Evolutionary conservation across 2,113 vertebrate genomes (phyloP), one percentile per base, ranked within the genome.

Genomic region (Aptenodytes forsteri): DNA sequence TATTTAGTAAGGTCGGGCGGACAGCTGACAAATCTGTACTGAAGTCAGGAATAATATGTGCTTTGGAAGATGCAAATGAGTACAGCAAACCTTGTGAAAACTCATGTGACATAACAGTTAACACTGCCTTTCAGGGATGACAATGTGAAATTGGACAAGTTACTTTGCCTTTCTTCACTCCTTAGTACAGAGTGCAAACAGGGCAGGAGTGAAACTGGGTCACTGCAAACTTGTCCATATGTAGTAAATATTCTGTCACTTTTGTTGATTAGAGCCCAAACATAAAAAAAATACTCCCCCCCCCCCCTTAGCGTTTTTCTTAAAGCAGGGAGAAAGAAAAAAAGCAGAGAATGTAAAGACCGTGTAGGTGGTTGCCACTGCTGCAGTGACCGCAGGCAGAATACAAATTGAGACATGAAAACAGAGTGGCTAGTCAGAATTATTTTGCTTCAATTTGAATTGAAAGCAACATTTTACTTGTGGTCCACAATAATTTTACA

Each of bases 1-100:
- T 89, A 88, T 96, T 95, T 83, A 86, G 62, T 52, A 89, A 87
- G 69, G 80, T 95, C 36, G 6, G 64, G 76, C 0, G 2, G 75
- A 88, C 72, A 92, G 78, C 86, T 89, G 94, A 97, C 87, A 95
- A 90, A 93, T 85, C 87, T 94, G 58, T 83, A 95, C 87, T 86
- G 85, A 93, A 91, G 62, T 96, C 84, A 86, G 47, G 91, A 95
- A 44, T 96, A 96, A 93, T 80, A 86, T 87, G 87, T 69, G 52
- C 71, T 86, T 93, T 93, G 86, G 56, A 96, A 95, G 75, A 79
- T 94, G 89, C 46, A 94, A 93, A 96, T 82, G 83, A 96, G 65
- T 47, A 54, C 58, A 76, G 64, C 36, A 95, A 89, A 59, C 82
- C 85, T 90, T 70, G 36, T 36, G 36, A 84, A 82, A 95, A 69